Base-by-base conservation (phyloP, 2,888 invertebrate genomes). In the Criorhina ranunculi region DNA sequence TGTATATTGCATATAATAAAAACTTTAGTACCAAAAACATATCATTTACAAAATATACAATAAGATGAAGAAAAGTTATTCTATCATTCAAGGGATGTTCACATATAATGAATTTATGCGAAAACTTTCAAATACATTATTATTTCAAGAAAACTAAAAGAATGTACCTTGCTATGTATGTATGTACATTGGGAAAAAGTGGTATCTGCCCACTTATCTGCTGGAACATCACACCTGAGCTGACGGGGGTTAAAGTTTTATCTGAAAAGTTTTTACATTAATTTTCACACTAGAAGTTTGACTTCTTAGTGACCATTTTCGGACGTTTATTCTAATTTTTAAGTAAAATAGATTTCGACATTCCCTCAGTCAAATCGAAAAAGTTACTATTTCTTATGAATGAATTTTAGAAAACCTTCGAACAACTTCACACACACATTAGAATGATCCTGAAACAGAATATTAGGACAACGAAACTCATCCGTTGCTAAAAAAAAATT, bases 241-340 rank as follows among this genome's bases (percentile, higher is more conserved):
- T 64, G 55, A 44, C 42, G 44, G 35, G 57, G 83, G 78, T 73
- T 83, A 73, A 78, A 83, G 73, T 83, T 83, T 79, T 83, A 83
- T 83, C 83, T 83, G 60, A 60, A 83, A 83, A 83, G 40, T 83
- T 83, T 83, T 78, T 78, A 78, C 83, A 83, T 83, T 83, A 83
- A 83, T 83, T 83, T 83, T 73, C 83, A 83, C 83, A 78, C 78
- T 78, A 73, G 67, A 78, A 78, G 82, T 73, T 78, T 49, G 73
- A 40, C 66, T 78, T 78, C 77, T 82, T 70, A 72, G 66, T 60
- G 67, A 78, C 42, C 72, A 62, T 76, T 77, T 77, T 72, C 67
- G 55, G 72, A 69, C 60, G 67, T 67, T 83, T 83, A 78, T 83
- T 78, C 73, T 73, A 66, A 66, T 72, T 72, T 57, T 72, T 82